Percentiles rank a stretch among this genome's conserved stretches.
These are phyloP conservation scores for Auanema sp. DNA, from an alignment of 2,888 invertebrate genomes.

Conservation along the genomic window DNA sequence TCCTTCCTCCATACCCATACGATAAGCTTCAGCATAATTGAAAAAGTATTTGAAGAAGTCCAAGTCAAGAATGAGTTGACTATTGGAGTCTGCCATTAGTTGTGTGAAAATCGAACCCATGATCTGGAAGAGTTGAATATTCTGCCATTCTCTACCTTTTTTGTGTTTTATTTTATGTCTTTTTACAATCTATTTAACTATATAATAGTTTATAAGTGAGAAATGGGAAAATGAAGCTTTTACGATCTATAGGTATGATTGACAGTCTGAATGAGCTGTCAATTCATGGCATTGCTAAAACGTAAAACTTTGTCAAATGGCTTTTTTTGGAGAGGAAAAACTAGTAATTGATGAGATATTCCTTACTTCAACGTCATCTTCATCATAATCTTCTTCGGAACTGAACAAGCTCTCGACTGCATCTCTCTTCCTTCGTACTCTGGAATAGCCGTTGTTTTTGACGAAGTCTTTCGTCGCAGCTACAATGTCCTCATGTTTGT, in stretches of 20 bases:
- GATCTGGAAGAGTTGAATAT: constrained; percentile 16
- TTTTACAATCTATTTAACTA: no score
- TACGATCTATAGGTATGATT: no score
- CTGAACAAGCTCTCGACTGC: constrained; percentile 10
- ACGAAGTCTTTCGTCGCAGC: not conserved
- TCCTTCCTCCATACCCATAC: constrained; percentile 43
- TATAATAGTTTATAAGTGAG: no score
- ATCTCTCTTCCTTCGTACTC: not conserved
- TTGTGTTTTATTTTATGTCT: no score
- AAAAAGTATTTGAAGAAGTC: constrained; percentile 54
- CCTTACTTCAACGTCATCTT: constrained; percentile 18
- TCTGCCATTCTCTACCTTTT: not conserved
- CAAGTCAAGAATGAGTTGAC: constrained; percentile 56
- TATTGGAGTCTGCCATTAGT: constrained; percentile 56
- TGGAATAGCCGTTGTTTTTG: not conserved
- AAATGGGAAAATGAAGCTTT: no score
- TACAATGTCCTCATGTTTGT: not conserved
- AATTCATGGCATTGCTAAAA: no score
- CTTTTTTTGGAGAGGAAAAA: no score
- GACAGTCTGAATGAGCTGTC: no score
- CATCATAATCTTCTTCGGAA: constrained; percentile 16
- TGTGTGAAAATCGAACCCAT: constrained; percentile 48
- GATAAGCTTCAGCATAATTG: constrained; percentile 45
- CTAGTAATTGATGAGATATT: no score
- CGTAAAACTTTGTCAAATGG: no score